Conservation (phyloP, 2,113 vertebrate species). For the Charadrius vociferus region DNA sequence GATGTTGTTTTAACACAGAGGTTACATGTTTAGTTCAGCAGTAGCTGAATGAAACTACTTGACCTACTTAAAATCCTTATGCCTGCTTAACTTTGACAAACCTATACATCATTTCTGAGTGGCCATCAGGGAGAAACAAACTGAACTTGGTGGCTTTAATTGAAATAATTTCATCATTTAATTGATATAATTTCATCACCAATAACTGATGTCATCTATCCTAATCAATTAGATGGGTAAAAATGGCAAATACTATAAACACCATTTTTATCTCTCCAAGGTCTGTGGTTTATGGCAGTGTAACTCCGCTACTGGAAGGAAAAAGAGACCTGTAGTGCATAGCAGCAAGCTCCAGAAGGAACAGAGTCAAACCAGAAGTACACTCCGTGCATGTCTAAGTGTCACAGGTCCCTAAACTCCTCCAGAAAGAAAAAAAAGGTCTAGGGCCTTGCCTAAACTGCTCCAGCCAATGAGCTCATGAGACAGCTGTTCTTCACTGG, state of each 20-base stretch:
- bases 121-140: neutral
- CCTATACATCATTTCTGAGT: neutral
- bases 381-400: accelerated
- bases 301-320: neutral
- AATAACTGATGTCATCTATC: neutral
- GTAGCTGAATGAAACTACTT: neutral
- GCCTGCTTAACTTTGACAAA: neutral
- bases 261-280: neutral
- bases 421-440: neutral
- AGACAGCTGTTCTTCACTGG: neutral
- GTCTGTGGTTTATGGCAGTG: neutral
- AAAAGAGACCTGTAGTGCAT: accelerated
- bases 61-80: neutral
- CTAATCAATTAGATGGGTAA: neutral
- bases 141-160: neutral
- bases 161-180: no score
- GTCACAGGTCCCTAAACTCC: neutral
- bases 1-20: neutral
- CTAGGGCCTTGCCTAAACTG: neutral
- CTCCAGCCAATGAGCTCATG: neutral
- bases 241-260: neutral
- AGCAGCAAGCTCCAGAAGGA: neutral
- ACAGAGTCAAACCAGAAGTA: neutral
- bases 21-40: neutral
- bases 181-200: no score